phyloP scores from a whole-genome alignment of 2,888 invertebrate species.

The Idaea straminata region DNA sequence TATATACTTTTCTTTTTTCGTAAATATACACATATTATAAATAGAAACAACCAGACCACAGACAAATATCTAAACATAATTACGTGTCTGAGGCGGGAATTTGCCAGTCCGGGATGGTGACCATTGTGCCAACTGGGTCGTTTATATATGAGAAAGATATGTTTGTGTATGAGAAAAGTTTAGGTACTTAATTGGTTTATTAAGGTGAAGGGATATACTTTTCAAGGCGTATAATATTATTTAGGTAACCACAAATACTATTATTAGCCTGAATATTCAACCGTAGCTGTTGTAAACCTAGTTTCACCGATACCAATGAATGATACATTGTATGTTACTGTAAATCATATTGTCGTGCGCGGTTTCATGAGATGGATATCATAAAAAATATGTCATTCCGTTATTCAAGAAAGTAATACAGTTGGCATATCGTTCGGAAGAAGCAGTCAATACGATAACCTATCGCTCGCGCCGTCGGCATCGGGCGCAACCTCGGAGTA shows the following conservation, averaged over 20 bases:
- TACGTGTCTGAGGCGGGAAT: no score
- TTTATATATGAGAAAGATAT: no score
- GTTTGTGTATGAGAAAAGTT: no score
- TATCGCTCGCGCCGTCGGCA: slow-evolving; percentile 59
- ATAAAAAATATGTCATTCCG: slow-evolving; percentile 70
- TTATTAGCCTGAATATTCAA: slow-evolving; percentile 39
- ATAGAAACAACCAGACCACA: no score
- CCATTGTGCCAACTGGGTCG: no score
- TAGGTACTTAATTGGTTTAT: no score
- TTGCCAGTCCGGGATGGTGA: no score
- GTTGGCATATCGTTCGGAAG: slow-evolving; percentile 54
- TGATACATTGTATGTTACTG: slow-evolving; percentile 53
- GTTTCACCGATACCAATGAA: slow-evolving; percentile 49
- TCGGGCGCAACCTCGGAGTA: slow-evolving; percentile 52
- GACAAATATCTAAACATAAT: no score
- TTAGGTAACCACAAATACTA: slow-evolving; percentile 37
- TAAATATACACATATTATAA: no score
- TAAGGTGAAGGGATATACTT: slow-evolving; percentile 9
- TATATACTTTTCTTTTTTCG: no score
- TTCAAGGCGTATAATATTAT: slow-evolving; percentile 26
- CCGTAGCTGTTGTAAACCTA: slow-evolving; percentile 48
- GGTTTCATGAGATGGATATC: slow-evolving; percentile 65
- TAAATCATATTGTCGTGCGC: slow-evolving; percentile 60
- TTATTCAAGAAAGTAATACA: slow-evolving; percentile 62
- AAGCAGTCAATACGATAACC: slow-evolving; percentile 59